Base-by-base conservation (phyloP, 1,140 invertebrate species). In the Gonioctena quinquepunctata region DNA sequence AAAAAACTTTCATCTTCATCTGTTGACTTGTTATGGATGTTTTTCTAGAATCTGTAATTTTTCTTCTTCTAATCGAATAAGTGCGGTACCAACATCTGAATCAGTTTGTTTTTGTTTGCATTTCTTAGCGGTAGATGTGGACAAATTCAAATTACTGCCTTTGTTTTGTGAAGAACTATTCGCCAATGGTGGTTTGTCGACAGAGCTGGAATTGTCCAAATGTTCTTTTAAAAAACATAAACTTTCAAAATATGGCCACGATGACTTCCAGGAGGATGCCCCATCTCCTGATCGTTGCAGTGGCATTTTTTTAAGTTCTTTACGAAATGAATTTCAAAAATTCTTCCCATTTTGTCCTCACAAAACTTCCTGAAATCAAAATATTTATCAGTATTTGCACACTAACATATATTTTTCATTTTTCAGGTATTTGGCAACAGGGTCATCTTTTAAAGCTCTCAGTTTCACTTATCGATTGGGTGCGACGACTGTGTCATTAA, bases 1-100 rank as follows among this genome's bases (percentile, higher is more conserved):
- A 85, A 85, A 75, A 85, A 85, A 0, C 81, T 80, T 50, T 84
- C 79, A 74, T 85, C 84, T 66, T 85, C 84, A 62, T 85, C 83
- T 4, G 27, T 3, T 28, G 27, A 4, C 61, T 84, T 83, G 0
- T 72, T 69, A 22, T 23, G 22, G 16, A n/a, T 66, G 48, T n/a
- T 66, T 33, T 26, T 54, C 49, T 26, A 56, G 56, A 21, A 66
- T 25, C 27, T 56, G 18, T 4, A 66, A 26, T 66, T 66, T 66
- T 22, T 56, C 16, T 66, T 66, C n/a, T 21, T 66, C 50, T 52
- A 56, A 21, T 16, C 11, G 25, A 49, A 28, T 28, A 28, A 28
- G 27, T 28, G 27, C 8, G 27, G 27, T 28, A 8, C 27, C 8
- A 13, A 42, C n/a, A 26, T 21, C 23, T 27, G 16, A 19, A n/a